These are phyloP conservation scores for Spisula subtruncata DNA, from an alignment of 2,888 invertebrate genomes.

Conservation along the genomic window DNA sequence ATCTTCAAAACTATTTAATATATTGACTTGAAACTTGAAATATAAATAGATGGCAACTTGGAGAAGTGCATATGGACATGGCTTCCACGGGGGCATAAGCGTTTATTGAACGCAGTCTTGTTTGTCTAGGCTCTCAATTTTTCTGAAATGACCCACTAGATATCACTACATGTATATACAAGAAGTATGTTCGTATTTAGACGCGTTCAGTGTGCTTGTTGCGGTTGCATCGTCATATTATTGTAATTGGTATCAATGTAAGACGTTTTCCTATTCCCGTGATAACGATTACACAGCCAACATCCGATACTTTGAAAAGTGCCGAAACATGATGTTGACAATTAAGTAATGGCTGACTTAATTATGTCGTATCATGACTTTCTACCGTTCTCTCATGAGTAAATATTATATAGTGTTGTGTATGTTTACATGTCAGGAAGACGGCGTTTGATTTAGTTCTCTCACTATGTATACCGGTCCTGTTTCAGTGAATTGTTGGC, in stretches of 20 bases:
- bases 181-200: neutral
- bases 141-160: neutral
- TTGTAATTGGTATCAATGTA: neutral
- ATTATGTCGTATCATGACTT: neutral
- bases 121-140: no score
- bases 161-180: neutral
- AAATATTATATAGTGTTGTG: slow-evolving; percentile 2
- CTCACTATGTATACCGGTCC: neutral
- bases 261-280: slow-evolving; percentile 1
- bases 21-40: no score
- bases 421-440: neutral
- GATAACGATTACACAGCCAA: neutral
- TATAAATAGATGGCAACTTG: no score
- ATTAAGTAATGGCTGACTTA: slow-evolving; percentile 15
- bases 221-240: neutral
- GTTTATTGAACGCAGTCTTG: no score
- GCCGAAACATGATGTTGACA: neutral
- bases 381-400: neutral
- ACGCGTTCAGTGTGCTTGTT: neutral
- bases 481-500: neutral
- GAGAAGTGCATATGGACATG: no score
- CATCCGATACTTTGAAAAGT: neutral
- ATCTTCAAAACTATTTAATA: no score
- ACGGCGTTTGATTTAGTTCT: neutral
- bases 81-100: no score